Evolutionary conservation across 1,140 invertebrate species (phyloP).

Genomic region (Danaus melanippus): DNA sequence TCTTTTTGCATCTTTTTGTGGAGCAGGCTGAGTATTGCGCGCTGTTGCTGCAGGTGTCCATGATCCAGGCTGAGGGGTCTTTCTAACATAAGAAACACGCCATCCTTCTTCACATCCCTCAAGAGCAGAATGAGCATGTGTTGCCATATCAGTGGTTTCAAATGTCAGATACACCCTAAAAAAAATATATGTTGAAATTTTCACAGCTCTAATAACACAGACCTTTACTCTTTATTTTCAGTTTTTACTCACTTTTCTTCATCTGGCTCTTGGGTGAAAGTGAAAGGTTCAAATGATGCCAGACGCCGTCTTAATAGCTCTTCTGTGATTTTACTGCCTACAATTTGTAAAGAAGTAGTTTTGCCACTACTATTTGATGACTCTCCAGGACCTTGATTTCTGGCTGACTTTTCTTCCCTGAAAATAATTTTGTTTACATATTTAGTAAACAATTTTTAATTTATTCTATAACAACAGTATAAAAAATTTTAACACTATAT

Average conservation of each 20-base stretch:
- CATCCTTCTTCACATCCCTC: slow-evolving; percentile 85
- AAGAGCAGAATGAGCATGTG: slow-evolving; percentile 89
- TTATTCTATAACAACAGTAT: too few relatives aligned
- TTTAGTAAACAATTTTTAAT: too few relatives aligned
- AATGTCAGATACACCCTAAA: slow-evolving; percentile 93
- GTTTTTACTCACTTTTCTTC: slow-evolving; percentile 43
- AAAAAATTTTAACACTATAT: too few relatives aligned
- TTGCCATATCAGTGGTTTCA: slow-evolving; percentile 89
- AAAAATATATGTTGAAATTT: slow-evolving; percentile 8
- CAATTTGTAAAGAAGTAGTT: slow-evolving; percentile 39
- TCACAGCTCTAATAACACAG: neutral
- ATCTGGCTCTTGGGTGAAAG: slow-evolving; percentile 48
- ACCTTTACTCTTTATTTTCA: neutral
- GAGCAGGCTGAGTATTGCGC: slow-evolving; percentile 31
- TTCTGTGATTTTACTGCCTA: slow-evolving; percentile 64
- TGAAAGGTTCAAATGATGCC: slow-evolving; percentile 57
- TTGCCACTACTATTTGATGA: slow-evolving; percentile 28
- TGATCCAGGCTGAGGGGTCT: slow-evolving; percentile 34
- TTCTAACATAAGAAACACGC: slow-evolving; percentile 51
- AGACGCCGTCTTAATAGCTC: slow-evolving; percentile 67
- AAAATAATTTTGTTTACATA: slow-evolving; percentile 8
- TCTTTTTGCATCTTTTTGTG: slow-evolving; percentile 57
- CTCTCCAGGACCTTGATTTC: slow-evolving; percentile 22
- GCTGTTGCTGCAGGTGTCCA: slow-evolving; percentile 43
- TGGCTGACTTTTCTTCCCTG: slow-evolving; percentile 49